These are phyloP conservation scores for Peromyscus eremicus DNA, from an alignment of 2,797 vertebrate species.

Conservation along the genomic window DNA sequence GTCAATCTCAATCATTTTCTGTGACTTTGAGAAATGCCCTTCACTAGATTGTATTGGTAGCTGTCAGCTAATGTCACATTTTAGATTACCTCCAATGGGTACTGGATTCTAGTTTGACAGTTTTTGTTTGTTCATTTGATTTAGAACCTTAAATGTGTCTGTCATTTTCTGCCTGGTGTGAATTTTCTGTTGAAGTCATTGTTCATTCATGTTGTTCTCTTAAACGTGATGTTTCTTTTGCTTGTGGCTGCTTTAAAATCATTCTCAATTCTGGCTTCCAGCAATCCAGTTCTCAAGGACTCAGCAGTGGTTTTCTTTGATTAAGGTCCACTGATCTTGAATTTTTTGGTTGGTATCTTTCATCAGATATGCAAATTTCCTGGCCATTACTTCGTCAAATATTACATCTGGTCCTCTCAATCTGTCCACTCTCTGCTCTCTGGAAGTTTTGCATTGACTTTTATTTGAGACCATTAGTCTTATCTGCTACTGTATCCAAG, in stretches of 20 bases:
- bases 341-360: slow-evolving; percentile 11
- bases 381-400: neutral
- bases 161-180: neutral
- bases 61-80: neutral
- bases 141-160: neutral
- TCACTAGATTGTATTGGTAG: neutral
- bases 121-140: neutral
- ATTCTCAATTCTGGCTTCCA: neutral
- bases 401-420: neutral
- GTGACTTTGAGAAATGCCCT: neutral
- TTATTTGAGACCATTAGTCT: neutral
- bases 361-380: slow-evolving; percentile 3
- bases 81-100: neutral
- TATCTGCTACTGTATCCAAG: neutral
- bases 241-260: neutral
- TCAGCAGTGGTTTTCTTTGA: neutral
- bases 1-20: neutral
- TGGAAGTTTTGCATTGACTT: neutral
- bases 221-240: neutral
- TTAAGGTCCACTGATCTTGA: neutral
- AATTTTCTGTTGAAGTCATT: neutral
- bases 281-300: neutral
- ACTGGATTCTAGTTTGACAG: neutral
- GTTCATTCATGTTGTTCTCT: neutral
- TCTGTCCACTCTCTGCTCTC: neutral